These are phyloP conservation scores for Cheumatopsyche charites DNA, from an alignment of 1,140 invertebrate genomes.

Conservation along the genomic window DNA sequence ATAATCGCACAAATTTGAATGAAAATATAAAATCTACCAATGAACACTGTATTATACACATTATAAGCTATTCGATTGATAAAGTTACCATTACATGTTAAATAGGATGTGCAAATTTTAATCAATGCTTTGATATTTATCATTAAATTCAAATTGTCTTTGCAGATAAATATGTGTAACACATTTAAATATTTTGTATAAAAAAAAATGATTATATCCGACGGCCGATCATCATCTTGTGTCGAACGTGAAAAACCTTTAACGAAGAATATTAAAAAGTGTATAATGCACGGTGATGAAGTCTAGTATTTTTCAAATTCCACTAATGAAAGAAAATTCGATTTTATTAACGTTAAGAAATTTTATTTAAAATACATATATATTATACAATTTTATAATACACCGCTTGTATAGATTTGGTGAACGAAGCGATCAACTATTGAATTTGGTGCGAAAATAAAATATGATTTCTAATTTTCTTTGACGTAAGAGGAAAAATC, in stretches of 20 bases:
- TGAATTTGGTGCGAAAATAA: background rate
- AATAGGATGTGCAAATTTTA: no score
- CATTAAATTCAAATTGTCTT: no score
- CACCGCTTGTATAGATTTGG: constrained; percentile 30
- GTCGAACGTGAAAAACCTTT: background rate
- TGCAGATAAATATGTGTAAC: no score
- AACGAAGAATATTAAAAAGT: background rate
- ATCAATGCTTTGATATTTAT: no score
- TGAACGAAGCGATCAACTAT: background rate
- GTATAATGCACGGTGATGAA: constrained; percentile 10
- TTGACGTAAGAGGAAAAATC: background rate
- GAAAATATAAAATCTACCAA: no score
- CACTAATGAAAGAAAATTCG: constrained; percentile 42
- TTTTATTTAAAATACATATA: constrained; percentile 31
- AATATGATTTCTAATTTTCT: background rate
- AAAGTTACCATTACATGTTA: no score
- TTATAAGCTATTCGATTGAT: no score
- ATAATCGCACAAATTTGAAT: no score
- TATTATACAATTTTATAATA: constrained; percentile 39
- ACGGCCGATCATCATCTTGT: no score
- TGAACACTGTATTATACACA: no score
- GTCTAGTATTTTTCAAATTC: constrained; percentile 47
- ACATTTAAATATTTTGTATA: no score
- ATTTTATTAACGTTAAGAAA: constrained; percentile 44
- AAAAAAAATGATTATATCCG: no score